Evolutionary conservation across 2,113 vertebrate species (phyloP).

Genomic region (Lota lota): DNA sequence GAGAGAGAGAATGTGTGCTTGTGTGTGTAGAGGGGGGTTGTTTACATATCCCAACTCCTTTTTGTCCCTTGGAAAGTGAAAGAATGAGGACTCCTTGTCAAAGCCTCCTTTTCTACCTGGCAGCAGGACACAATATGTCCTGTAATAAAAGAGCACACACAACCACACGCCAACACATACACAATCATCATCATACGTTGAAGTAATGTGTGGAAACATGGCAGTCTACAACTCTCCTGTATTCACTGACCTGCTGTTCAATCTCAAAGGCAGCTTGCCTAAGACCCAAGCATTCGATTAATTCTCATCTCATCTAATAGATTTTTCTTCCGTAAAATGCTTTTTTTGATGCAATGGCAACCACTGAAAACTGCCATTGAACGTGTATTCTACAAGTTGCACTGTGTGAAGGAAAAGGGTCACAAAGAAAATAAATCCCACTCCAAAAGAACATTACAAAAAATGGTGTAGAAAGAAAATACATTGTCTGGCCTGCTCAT

Average conservation of each 20-base stretch:
- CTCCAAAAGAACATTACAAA: no score
- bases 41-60: slow-evolving; percentile 25
- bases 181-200: slow-evolving; percentile 14
- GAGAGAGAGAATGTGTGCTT: slow-evolving; percentile 16
- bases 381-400: no score
- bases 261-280: slow-evolving; percentile 30
- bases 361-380: no score
- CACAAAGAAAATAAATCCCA: no score
- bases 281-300: no score
- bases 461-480: no score
- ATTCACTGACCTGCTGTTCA: slow-evolving; percentile 55
- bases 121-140: slow-evolving; percentile 53
- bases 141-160: slow-evolving; percentile 21
- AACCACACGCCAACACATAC: slow-evolving; percentile 3
- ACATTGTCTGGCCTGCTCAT: no score
- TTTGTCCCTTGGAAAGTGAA: slow-evolving; percentile 34
- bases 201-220: slow-evolving; percentile 55
- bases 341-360: no score
- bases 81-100: neutral
- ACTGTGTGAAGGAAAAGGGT: no score
- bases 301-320: no score
- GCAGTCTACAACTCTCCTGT: slow-evolving; percentile 46
- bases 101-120: slow-evolving; percentile 53
- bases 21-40: neutral
- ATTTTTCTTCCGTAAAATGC: no score